These are phyloP conservation scores for Lepidocyrtoides sp. DNA, from an alignment of 2,888 invertebrate species.

Conservation along the genomic window DNA sequence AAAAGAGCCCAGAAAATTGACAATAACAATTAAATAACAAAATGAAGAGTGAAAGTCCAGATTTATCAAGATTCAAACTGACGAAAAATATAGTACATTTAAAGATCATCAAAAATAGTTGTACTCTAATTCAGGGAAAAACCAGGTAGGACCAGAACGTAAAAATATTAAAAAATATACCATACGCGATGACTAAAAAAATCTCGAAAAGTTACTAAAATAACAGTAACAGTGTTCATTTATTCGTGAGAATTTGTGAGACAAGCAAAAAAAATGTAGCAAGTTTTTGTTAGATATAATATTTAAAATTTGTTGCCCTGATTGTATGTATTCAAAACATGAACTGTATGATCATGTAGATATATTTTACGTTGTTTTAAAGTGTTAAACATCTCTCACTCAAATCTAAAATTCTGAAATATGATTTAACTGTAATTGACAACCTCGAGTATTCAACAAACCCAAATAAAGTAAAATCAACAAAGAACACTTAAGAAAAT, in stretches of 20 bases:
- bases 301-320: no score
- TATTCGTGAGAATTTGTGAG: not conserved
- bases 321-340: no score
- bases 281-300: not conserved
- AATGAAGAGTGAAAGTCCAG: not conserved
- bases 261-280: not conserved
- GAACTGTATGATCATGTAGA: no score
- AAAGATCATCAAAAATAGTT: not conserved
- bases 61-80: not conserved
- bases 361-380: no score
- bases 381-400: no score
- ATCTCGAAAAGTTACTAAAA: not conserved
- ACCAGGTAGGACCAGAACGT: conserved; percentile 54
- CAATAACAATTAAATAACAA: not conserved
- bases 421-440: no score
- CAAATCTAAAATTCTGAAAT: no score
- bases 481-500: no score
- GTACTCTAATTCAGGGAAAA: conserved; percentile 37
- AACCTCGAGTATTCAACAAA: no score
- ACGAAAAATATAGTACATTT: not conserved
- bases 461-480: no score
- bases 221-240: conserved; percentile 35
- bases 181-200: not conserved
- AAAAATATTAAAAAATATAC: not conserved
- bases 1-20: not conserved